phyloP scores from a whole-genome alignment of 1,140 invertebrate genomes.

The Zeugodacus cucurbitae region DNA sequence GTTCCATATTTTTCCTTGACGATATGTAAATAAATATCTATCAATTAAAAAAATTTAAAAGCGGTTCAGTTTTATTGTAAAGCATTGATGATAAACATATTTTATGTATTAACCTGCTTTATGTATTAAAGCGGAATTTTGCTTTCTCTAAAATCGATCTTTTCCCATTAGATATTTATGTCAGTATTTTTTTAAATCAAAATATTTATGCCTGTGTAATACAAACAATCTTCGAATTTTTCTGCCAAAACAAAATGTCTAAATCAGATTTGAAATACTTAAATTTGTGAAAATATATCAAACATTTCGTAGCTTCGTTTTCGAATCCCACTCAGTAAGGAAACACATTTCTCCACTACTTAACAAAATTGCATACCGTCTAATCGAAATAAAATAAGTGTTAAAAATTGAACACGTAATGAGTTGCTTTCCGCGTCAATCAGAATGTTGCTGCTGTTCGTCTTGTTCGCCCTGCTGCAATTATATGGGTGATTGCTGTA shows the following conservation, averaged over 20 bases:
- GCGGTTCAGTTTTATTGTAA: too few species aligned
- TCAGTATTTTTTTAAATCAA: not conserved
- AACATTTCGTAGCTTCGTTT: not conserved
- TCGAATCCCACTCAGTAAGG: not conserved
- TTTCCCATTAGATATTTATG: conserved; percentile 19
- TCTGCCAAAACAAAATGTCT: not conserved
- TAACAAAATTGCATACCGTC: not conserved
- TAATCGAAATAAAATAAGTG: conserved; percentile 3
- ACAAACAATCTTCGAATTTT: not conserved
- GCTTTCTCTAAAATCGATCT: not conserved
- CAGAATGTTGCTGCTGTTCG: conserved; percentile 20
- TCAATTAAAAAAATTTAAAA: too few species aligned
- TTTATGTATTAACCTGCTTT: not conserved
- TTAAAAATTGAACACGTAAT: not conserved
- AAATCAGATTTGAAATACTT: not conserved
- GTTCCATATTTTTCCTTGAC: too few species aligned
- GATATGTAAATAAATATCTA: too few species aligned
- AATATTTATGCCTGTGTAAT: not conserved
- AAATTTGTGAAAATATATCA: conserved; percentile 28
- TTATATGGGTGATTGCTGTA: conserved; percentile 7
- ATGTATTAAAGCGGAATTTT: too few species aligned
- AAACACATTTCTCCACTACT: not conserved
- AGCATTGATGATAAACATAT: too few species aligned
- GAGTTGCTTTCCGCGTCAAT: conserved; percentile 6
- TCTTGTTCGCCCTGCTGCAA: not conserved